Base-by-base conservation (phyloP, 2,113 vertebrate genomes). In the Xiphias gladius region DNA sequence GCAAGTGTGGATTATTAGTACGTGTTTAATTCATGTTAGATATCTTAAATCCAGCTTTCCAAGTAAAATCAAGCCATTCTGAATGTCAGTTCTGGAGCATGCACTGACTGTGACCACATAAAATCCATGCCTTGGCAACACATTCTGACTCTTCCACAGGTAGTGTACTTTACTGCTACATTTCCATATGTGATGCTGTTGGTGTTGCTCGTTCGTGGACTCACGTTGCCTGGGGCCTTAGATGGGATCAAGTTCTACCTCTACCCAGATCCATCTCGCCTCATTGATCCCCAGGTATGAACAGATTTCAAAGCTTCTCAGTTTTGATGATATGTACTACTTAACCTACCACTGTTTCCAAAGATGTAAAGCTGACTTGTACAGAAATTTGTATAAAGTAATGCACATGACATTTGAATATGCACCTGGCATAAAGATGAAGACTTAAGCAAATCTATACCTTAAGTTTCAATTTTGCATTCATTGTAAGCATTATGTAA, bases 151-250 rank as follows among this genome's bases (percentile, higher is more conserved):
- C 35, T 58, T 14, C 0, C 30, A 30, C 93, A 99, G 98, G 98
- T 99, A 0, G 98, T 99, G 62, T 99, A 99, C 81, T 96, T 99
- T 72, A 99, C 98, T 2, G 98, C 98, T 62, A 99, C 97, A 0
- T 99, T 99, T 73, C 98, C 98, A 0, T 99, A 99, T 0, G 3
- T 96, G 83, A 99, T 99, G 97, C 91, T 99, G 22, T 9, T 94
- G 17, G 92, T 97, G 62, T 90, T 99, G 62, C 93, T 99, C 73
- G 73, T 98, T n/a, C 96, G 98, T 52, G 98, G 98, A 3, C 65
- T 97, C 75, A 97, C 96, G 0, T 93, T 99, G 54, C 98, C 98
- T 0, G 98, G 98, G 9, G 98, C 98, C 78, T 79, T 92, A 0
- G 85, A 97, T 55, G 98, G 98, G 3, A 97, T 99, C 59, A 89